phyloP scores from a whole-genome alignment of 2,888 invertebrate genomes.

The Noctua comes region DNA sequence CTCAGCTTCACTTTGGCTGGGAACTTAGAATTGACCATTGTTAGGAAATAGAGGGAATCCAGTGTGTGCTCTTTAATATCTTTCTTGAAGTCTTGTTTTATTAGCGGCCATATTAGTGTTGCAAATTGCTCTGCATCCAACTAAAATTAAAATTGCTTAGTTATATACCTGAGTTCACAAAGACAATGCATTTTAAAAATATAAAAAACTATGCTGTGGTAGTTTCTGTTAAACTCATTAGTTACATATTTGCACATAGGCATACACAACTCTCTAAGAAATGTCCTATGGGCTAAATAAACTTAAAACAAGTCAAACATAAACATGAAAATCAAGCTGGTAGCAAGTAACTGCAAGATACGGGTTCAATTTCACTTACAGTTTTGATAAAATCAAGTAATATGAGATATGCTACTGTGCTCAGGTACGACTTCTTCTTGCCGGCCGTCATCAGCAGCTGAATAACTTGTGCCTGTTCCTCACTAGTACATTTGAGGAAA shows the following conservation, averaged over 20 bases:
- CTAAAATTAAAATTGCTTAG: slow-evolving; percentile 74
- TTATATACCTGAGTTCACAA: background rate
- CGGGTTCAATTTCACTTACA: slow-evolving; percentile 80
- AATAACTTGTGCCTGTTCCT: slow-evolving; percentile 84
- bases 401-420: slow-evolving; percentile 91
- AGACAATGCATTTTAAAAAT: background rate
- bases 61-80: slow-evolving; percentile 92
- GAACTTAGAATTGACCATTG: slow-evolving; percentile 84
- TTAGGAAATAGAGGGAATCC: slow-evolving; percentile 92
- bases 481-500: slow-evolving; percentile 85
- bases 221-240: background rate
- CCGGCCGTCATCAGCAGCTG: slow-evolving; percentile 88
- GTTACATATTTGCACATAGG: background rate
- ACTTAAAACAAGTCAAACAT: background rate
- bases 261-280: background rate
- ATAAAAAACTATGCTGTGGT: background rate
- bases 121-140: slow-evolving; percentile 89
- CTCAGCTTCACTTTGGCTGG: slow-evolving; percentile 89
- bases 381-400: slow-evolving; percentile 90
- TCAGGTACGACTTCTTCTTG: slow-evolving; percentile 91
- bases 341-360: too few relatives aligned
- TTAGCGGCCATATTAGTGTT: slow-evolving; percentile 90
- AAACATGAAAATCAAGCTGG: background rate
- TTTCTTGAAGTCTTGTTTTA: slow-evolving; percentile 91
- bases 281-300: background rate